Base-by-base conservation (phyloP, 1,140 invertebrate genomes). In the Ceratitis capitata region DNA sequence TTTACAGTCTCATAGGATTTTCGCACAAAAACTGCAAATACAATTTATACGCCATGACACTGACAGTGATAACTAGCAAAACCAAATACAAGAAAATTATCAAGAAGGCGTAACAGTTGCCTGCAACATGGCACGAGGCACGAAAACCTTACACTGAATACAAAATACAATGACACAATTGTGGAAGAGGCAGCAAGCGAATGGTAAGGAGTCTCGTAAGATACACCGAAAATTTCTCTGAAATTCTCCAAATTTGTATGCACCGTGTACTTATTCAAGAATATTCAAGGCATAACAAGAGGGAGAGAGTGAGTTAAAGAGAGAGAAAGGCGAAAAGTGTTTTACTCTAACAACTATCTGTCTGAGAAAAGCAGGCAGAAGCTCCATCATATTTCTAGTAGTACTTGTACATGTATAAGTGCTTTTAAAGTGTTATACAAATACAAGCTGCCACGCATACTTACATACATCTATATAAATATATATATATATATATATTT, bases 41-140 rank as follows among this genome's bases (percentile, higher is more conserved):
- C 69, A 78, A 78, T 78, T 78, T 78, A 78, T 78, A 23, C 39
- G 39, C 32, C 69, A 78, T 78, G 69, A 78, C 39, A 78, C 69
- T 78, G 69, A 42, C 69, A 78, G 69, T 78, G 69, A 78, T 78
- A 78, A 45, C 39, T 61, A 26, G 19, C 39, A 78, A 78, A 4
- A 78, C 42, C 4, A 78, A 26, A 42, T 14, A 10, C 69, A 78
- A 45, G 3, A 78, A 78, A 42, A 14, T n/a, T 39, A 78, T 3
- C 12, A 42, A 9, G 69, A 32, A 45, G n/a, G 69, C 42, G 10
- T 45, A 26, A 16, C 69, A 78, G 39, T 39, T 78, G 69, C 32
- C 69, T 78, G 69, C 32, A 78, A 32, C 19, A 78, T 26, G 29
- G 61, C 32, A 16, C 16, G 35, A n/a, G 3, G 39, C 69, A 78